phyloP scores from a whole-genome alignment of 2,113 vertebrate genomes.

The Pelodiscus sinensis region DNA sequence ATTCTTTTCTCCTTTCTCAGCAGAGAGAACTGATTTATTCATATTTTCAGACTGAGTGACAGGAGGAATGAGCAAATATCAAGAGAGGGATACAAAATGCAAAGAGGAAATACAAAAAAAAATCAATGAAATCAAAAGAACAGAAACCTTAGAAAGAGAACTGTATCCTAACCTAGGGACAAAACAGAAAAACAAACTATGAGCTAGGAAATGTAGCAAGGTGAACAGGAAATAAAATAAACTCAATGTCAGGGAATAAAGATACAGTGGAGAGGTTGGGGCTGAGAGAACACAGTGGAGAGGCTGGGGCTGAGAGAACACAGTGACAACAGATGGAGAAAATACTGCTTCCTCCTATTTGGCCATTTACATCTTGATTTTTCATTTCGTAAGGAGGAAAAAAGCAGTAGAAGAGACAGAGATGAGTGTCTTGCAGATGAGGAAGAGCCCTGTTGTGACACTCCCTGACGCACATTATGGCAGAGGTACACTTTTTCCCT shows the following conservation, averaged over 20 bases:
- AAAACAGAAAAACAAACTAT: neutral
- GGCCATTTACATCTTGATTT: neutral
- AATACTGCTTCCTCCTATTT: neutral
- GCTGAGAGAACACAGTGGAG: neutral
- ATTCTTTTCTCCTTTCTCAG: neutral
- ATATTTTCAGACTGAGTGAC: neutral
- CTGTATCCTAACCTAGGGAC: neutral
- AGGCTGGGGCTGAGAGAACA: neutral
- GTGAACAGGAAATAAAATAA: neutral
- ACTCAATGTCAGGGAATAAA: neutral
- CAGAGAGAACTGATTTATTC: neutral
- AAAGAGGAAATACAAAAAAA: neutral
- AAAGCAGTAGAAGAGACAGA: neutral
- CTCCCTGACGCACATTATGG: neutral
- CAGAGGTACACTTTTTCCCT: neutral
- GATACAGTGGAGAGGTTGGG: neutral
- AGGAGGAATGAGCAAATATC: neutral
- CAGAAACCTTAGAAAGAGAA: neutral
- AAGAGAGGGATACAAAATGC: neutral
- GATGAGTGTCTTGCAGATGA: accelerated
- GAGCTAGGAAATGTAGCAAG: neutral
- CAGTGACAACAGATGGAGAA: neutral
- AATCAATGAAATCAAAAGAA: neutral
- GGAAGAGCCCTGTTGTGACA: neutral
- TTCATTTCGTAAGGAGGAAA: neutral